phyloP scores from a whole-genome alignment of 2,113 vertebrate species.

The Parotia lawesii region DNA sequence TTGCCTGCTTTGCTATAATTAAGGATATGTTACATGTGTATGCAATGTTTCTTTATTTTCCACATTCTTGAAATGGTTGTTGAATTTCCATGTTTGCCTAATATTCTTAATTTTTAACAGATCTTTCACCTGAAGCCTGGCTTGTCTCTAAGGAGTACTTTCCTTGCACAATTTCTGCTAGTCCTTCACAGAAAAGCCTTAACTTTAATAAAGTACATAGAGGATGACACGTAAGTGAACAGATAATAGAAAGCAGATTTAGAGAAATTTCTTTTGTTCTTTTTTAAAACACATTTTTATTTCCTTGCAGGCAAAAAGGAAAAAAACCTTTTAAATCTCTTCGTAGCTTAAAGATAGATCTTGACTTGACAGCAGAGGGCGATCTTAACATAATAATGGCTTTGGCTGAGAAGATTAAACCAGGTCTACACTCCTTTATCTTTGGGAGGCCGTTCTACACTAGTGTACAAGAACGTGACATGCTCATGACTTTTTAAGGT shows the following conservation, averaged over 20 bases:
- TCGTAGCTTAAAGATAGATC: slow-evolving; percentile 89
- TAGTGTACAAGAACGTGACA: slow-evolving; percentile 90
- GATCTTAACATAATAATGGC: slow-evolving; percentile 97
- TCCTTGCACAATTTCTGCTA: slow-evolving; percentile 92
- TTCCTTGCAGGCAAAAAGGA: slow-evolving; percentile 86
- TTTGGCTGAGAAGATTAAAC: slow-evolving; percentile 93
- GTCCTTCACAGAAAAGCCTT: slow-evolving; percentile 96
- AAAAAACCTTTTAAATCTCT: slow-evolving; percentile 92
- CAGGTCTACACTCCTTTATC: slow-evolving; percentile 92
- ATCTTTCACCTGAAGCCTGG: slow-evolving; percentile 94
- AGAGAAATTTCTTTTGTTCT: background rate
- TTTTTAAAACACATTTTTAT: background rate
- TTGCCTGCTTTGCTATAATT: background rate
- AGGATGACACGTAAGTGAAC: slow-evolving; percentile 93
- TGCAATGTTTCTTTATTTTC: background rate
- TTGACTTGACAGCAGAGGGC: slow-evolving; percentile 90
- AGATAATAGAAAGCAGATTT: background rate
- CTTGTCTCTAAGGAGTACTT: slow-evolving; percentile 87
- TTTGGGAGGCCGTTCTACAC: slow-evolving; percentile 93
- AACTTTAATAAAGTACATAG: slow-evolving; percentile 95
- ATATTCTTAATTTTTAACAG: slow-evolving; percentile 67
- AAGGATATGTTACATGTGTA: rapidly evolving
- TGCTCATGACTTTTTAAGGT: slow-evolving; percentile 86
- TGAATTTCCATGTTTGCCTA: background rate
- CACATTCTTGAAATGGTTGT: background rate